These are phyloP conservation scores for Myotis myotis DNA, from an alignment of 2,797 vertebrate species.

Conservation along the genomic window DNA sequence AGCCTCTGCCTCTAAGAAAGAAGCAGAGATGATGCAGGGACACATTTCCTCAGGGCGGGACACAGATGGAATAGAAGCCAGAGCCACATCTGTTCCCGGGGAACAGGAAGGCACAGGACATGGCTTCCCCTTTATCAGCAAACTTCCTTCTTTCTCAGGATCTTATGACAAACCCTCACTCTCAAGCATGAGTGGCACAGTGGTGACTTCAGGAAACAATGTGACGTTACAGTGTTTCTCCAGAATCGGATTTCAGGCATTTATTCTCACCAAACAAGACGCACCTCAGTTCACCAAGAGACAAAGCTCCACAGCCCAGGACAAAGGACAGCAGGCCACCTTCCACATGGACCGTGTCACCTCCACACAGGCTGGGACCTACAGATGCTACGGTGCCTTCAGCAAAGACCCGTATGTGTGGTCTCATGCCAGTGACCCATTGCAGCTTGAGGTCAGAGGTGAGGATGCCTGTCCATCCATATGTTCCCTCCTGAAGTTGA, in stretches of 20 bases:
- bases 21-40: not conserved
- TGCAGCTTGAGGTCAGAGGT: not conserved
- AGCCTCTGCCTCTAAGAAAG: no score
- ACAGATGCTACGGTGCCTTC: not conserved
- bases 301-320: accelerated
- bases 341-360: not conserved
- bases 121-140: not conserved
- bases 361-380: not conserved
- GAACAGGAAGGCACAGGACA: accelerated
- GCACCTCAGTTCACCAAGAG: not conserved
- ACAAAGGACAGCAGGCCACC: accelerated
- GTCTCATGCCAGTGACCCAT: not conserved
- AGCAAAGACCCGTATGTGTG: accelerated
- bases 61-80: accelerated
- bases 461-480: not conserved
- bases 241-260: accelerated
- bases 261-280: not conserved
- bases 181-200: accelerated
- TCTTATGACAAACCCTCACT: not conserved
- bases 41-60: accelerated
- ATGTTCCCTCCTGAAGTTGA: accelerated
- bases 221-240: not conserved
- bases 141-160: not conserved
- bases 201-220: not conserved
- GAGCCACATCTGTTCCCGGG: accelerated